These are phyloP conservation scores for Pluvianellus socialis DNA, from an alignment of 2,113 vertebrate genomes.

Conservation along the genomic window DNA sequence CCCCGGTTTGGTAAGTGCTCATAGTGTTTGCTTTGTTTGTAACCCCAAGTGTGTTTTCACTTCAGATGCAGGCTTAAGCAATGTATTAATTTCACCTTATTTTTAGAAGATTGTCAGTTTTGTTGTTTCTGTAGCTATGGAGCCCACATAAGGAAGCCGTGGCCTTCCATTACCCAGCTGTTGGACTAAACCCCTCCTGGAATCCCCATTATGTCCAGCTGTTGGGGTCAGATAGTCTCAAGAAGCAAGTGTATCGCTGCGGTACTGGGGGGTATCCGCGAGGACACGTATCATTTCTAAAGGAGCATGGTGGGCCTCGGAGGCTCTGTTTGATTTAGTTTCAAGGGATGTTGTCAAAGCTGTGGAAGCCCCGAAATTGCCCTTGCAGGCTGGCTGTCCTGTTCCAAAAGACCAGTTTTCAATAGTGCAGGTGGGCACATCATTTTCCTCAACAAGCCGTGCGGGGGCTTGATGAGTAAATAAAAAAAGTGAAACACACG, in stretches of 20 bases:
- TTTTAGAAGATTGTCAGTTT: conserved; percentile 79
- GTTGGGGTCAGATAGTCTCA: conserved; percentile 76
- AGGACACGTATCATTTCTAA: background rate
- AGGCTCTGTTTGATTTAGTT: background rate
- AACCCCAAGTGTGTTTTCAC: conserved; percentile 2
- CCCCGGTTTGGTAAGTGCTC: background rate
- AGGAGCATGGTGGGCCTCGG: background rate
- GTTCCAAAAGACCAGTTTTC: background rate
- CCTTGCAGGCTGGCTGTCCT: background rate
- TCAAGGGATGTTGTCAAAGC: background rate
- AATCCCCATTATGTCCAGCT: conserved; percentile 85
- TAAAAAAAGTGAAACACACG: background rate
- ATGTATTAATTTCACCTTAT: conserved; percentile 66
- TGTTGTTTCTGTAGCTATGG: conserved; percentile 82
- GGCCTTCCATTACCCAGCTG: conserved; percentile 83
- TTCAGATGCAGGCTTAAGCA: background rate
- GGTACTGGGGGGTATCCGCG: background rate
- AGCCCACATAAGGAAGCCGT: conserved; percentile 71
- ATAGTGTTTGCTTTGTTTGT: background rate
- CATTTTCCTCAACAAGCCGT: background rate
- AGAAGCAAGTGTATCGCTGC: conserved; percentile 42
- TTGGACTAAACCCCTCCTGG: conserved; percentile 74
- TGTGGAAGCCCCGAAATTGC: background rate
- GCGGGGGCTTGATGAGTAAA: background rate
- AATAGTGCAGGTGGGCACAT: accelerated